Evolutionary conservation across 2,888 invertebrate genomes (phyloP).

Genomic region (Phalangium opilio): DNA sequence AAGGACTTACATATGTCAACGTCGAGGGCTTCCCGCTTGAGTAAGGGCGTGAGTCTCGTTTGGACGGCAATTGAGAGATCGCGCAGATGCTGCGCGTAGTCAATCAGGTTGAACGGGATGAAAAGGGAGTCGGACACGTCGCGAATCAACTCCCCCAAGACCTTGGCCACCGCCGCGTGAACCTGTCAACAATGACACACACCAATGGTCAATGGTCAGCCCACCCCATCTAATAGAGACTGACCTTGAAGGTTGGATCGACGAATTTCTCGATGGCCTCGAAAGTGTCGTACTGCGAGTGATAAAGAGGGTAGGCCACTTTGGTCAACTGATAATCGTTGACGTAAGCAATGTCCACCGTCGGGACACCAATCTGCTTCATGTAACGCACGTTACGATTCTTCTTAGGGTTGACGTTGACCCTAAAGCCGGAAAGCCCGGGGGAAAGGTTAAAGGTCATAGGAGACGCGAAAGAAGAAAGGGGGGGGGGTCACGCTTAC

Average conservation of each 20-base stretch:
- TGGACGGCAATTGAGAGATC: constrained; percentile 13
- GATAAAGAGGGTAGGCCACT: constrained; percentile 31
- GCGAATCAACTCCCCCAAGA: constrained; percentile 31
- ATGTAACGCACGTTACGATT: not conserved
- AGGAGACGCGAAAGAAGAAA: too few species aligned
- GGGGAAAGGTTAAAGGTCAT: not conserved
- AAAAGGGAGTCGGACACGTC: constrained; percentile 29
- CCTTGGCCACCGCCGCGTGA: constrained; percentile 25
- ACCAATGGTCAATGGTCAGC: not conserved
- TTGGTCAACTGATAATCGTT: constrained; percentile 7
- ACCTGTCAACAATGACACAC: constrained; percentile 29
- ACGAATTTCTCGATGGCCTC: constrained; percentile 26
- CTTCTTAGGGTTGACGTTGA: too few species aligned
- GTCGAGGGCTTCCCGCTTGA: too few species aligned
- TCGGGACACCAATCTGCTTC: constrained; percentile 17
- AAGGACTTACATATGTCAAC: too few species aligned
- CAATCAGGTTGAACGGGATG: constrained; percentile 32
- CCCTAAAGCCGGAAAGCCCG: not conserved
- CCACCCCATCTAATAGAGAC: not conserved
- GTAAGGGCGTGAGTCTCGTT: too few species aligned
- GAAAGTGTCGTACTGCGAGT: constrained; percentile 33
- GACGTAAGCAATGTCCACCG: constrained; percentile 18
- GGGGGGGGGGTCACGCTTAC: not conserved
- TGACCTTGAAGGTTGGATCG: constrained; percentile 15
- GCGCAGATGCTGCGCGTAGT: constrained; percentile 25